phyloP scores from a whole-genome alignment of 2,797 vertebrate genomes.

The Eurystomus glaucurus region DNA sequence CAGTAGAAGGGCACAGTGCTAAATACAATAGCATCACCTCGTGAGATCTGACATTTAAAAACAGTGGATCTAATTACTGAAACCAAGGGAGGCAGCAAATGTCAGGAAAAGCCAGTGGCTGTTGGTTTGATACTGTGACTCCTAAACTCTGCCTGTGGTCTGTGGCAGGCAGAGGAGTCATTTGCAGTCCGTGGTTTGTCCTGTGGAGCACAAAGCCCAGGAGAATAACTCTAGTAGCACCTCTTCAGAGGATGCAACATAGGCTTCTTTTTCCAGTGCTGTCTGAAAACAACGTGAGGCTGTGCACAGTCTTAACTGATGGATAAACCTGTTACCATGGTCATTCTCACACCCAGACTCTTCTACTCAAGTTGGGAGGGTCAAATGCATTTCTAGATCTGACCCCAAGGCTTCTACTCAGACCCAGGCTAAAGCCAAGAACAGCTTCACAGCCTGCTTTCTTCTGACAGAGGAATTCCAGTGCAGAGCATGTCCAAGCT shows the following conservation, averaged over 20 bases:
- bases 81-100: slow-evolving; percentile 44
- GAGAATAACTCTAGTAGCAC: not conserved
- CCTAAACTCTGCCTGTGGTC: not conserved
- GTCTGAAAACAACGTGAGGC: not conserved
- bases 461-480: not conserved
- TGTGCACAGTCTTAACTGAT: rapidly evolving
- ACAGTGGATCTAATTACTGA: slow-evolving; percentile 44
- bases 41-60: slow-evolving; percentile 67
- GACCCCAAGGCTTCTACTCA: not conserved
- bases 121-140: not conserved
- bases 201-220: rapidly evolving
- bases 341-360: not conserved
- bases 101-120: slow-evolving; percentile 32
- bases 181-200: not conserved
- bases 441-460: not conserved
- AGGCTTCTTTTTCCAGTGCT: not conserved
- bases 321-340: rapidly evolving
- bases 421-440: not conserved
- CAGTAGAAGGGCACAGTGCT: slow-evolving; percentile 27
- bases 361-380: not conserved
- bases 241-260: not conserved
- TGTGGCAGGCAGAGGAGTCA: not conserved
- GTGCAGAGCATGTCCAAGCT: not conserved
- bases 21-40: slow-evolving; percentile 58
- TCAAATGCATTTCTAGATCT: not conserved